These are phyloP conservation scores for Helicolenus hilgendorfi DNA, from an alignment of 2,797 vertebrate genomes.

Conservation along the genomic window DNA sequence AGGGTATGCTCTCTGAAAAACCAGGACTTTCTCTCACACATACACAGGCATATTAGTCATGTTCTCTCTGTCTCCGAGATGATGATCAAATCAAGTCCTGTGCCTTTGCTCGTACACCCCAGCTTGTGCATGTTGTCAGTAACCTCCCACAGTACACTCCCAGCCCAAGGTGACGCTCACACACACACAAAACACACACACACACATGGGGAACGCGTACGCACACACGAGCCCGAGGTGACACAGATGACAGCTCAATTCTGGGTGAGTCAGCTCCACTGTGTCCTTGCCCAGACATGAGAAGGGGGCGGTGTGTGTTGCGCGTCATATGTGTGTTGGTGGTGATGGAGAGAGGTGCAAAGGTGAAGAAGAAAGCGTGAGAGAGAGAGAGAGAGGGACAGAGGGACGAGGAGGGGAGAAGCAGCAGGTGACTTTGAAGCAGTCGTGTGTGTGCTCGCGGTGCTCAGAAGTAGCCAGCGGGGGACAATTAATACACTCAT, in stretches of 20 bases:
- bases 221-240: conserved; percentile 75
- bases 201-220: conserved; percentile 1
- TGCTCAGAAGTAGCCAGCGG: conserved; percentile 55
- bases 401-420: neutral
- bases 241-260: conserved; percentile 89
- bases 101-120: conserved; percentile 74
- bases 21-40: conserved; percentile 60
- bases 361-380: conserved; percentile 58
- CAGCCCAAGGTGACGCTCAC: conserved; percentile 80
- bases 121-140: conserved; percentile 85
- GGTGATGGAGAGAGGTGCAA: conserved; percentile 41
- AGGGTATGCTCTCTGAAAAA: conserved; percentile 42
- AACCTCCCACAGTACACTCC: conserved; percentile 85
- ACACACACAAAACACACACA: conserved; percentile 4
- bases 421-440: conserved; percentile 59
- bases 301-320: conserved; percentile 77
- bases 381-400: conserved; percentile 2
- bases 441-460: conserved; percentile 10
- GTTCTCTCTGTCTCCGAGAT: conserved; percentile 74
- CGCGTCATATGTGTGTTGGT: conserved; percentile 15
- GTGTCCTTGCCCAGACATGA: conserved; percentile 86
- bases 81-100: conserved; percentile 82
- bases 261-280: conserved; percentile 86
- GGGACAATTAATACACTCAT: conserved; percentile 67
- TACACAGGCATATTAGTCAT: conserved; percentile 76